Base-by-base conservation (phyloP, 2,113 vertebrate genomes). In the Zosterops borbonicus region DNA sequence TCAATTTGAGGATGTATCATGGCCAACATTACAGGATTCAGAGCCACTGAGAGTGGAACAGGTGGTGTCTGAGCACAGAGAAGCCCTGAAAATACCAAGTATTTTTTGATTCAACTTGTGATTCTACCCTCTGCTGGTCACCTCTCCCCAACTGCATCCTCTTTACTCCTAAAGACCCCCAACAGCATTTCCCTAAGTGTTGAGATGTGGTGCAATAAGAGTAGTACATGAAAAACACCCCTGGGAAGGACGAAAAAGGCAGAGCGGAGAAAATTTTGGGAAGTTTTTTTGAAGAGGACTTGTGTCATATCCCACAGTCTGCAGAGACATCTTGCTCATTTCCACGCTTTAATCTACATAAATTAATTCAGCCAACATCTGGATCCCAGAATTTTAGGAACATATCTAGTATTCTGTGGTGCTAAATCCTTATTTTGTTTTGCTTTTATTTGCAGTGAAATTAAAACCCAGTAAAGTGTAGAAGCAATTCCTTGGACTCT, bases 181-280 rank as follows among this genome's bases (percentile, higher is more conserved):
- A 31, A 37, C 39, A 75, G 9, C 13, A 73, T 11, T 52, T 76
- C 60, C 28, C 21, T 12, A 42, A 41, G 27, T 15, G 7, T 6
- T 33, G 9, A 52, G 6, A 23, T 8, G 12, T 29, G 19, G 24
- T 21, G 8, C 4, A 55, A 39, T 42, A 59, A 39, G 8, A 37
- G 6, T 4, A 50, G 39, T 17, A 42, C 14, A 20, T 0, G 0
- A 11, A 69, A 33, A 64, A 49, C 46, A 37, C 2, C 2, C 2
- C 49, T 52, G 33, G 37, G 16, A 81, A 89, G 10, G 46, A 74
- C 31, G 12, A 55, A 82, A 67, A 84, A 90, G 31, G 9, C 11
- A 35, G 22, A 69, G 22, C 15, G 10, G 83, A 58, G 20, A 80
- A 83, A 86, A 83, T 42, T 5, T 53, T 35, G 4, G 5, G 18